Conservation (phyloP, 2,113 vertebrate genomes). For the Corvus hawaiiensis region DNA sequence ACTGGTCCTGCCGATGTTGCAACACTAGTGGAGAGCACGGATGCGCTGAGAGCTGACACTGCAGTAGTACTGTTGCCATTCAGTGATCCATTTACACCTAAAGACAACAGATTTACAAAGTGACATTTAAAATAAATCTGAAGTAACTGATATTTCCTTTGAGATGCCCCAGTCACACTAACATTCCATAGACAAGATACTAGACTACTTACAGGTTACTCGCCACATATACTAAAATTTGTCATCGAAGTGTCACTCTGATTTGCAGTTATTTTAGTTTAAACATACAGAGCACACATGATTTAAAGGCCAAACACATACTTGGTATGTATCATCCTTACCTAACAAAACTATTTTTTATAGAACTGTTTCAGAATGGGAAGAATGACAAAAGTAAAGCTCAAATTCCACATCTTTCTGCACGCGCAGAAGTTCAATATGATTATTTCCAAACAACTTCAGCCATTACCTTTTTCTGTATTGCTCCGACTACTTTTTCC, state of each 20-base stretch:
- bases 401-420: neutral
- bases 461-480: conserved; percentile 84
- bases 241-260: neutral
- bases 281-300: neutral
- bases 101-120: conserved; percentile 8
- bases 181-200: neutral
- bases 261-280: neutral
- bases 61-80: conserved; percentile 80
- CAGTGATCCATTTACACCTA: conserved; percentile 83
- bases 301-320: neutral
- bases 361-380: neutral
- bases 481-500: conserved; percentile 82
- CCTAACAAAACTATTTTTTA: neutral
- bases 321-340: neutral
- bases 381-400: neutral
- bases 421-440: fast-evolving
- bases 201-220: neutral
- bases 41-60: conserved; percentile 73
- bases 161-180: neutral
- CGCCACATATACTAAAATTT: neutral
- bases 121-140: neutral
- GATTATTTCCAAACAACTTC: neutral
- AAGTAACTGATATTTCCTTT: neutral
- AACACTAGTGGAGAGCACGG: conserved; percentile 73
- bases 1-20: conserved; percentile 69